phyloP scores from a whole-genome alignment of 30 jellyfish, hydroid and myxozoan species.

The Morbakka virulenta region DNA sequence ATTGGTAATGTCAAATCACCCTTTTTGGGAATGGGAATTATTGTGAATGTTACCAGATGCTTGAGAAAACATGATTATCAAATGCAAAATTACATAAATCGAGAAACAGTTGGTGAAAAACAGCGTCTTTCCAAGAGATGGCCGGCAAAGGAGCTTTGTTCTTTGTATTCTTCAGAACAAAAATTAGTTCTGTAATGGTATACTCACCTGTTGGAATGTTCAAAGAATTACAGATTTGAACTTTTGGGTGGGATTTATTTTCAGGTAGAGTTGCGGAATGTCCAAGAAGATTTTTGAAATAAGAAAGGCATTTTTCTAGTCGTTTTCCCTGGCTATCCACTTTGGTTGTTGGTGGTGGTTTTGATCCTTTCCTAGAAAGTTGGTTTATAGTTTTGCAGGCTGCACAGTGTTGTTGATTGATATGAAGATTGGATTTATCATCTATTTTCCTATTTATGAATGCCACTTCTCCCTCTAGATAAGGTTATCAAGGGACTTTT shows the following conservation, averaged over 20 bases:
- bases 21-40: constrained; percentile 10
- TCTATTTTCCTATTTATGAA: not conserved
- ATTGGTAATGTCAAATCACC: constrained; percentile 15
- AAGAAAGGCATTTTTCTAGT: not conserved
- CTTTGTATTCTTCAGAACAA: not conserved
- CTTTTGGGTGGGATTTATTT: not conserved
- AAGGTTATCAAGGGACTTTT: not conserved
- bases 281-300: not conserved
- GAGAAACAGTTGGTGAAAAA: not conserved
- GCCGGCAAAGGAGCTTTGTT: not conserved
- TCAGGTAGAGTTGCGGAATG: not conserved
- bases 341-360: not conserved
- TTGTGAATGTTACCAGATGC: not conserved
- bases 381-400: not conserved
- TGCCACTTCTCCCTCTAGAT: not conserved
- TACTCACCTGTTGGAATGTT: no score
- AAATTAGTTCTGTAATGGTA: not conserved
- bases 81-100: not conserved
- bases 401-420: not conserved
- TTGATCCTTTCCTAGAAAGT: not conserved
- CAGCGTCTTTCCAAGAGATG: not conserved
- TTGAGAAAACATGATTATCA: not conserved
- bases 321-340: not conserved
- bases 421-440: not conserved
- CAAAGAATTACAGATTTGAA: not conserved